Percentiles rank a stretch among this genome's conserved stretches.
These are phyloP conservation scores for Bombus turneri DNA, from an alignment of 1,140 invertebrate genomes.

Conservation along the genomic window DNA sequence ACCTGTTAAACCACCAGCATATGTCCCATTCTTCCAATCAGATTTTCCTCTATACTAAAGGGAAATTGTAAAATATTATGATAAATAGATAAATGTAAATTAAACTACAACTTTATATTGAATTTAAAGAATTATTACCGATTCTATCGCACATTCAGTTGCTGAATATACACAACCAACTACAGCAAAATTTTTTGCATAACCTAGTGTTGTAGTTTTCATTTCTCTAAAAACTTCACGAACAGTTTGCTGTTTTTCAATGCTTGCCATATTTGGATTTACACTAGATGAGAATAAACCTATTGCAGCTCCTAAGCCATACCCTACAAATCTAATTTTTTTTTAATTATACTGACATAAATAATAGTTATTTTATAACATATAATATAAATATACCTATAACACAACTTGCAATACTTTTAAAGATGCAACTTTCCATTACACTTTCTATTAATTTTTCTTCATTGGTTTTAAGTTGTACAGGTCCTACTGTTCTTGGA, in stretches of 20 bases:
- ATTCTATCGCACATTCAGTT: constrained; percentile 96
- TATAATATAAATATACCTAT: constrained; percentile 62
- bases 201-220: constrained; percentile 93
- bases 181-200: constrained; percentile 99
- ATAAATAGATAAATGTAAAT: constrained; percentile 29
- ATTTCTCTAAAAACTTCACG: constrained; percentile 94
- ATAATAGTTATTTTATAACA: neutral
- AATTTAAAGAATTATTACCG: constrained; percentile 81
- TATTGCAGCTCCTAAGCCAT: constrained; percentile 95
- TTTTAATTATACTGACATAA: neutral
- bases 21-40: constrained; percentile 98
- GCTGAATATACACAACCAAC: constrained; percentile 96
- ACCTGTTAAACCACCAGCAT: constrained; percentile 96
- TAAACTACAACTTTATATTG: constrained; percentile 27
- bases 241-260: constrained; percentile 92
- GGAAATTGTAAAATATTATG: constrained; percentile 21
- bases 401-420: constrained; percentile 94
- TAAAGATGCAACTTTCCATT: constrained; percentile 96
- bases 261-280: constrained; percentile 91
- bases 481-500: constrained; percentile 88
- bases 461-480: constrained; percentile 92
- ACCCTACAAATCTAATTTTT: constrained; percentile 85
- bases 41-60: constrained; percentile 93
- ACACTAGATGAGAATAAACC: constrained; percentile 98
- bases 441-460: constrained; percentile 93